These are phyloP conservation scores for Xyrichtys novacula DNA, from an alignment of 2,797 vertebrate genomes.

Conservation along the genomic window DNA sequence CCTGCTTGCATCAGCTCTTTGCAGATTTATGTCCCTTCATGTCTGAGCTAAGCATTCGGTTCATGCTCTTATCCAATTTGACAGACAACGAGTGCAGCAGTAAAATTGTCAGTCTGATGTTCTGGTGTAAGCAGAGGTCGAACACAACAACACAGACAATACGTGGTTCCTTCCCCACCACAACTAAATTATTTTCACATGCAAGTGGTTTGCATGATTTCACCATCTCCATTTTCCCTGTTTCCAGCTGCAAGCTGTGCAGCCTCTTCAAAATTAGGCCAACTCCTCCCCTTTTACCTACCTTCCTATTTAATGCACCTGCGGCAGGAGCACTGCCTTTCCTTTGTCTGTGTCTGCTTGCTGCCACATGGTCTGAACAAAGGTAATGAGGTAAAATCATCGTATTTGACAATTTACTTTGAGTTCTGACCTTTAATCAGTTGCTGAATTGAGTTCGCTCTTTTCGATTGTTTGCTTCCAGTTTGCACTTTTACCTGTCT, in stretches of 20 bases:
- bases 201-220: not conserved
- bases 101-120: not conserved
- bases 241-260: constrained; percentile 23
- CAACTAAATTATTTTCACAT: not conserved
- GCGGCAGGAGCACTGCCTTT: too few relatives aligned
- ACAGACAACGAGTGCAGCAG: constrained; percentile 29
- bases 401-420: too few relatives aligned
- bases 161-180: not conserved
- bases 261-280: too few relatives aligned
- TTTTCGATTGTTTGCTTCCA: too few relatives aligned
- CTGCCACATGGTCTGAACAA: too few relatives aligned
- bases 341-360: too few relatives aligned
- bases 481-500: too few relatives aligned
- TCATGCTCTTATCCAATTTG: constrained; percentile 24
- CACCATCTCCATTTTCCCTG: not conserved
- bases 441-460: too few relatives aligned
- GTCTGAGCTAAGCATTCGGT: constrained; percentile 23
- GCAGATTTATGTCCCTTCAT: constrained; percentile 27
- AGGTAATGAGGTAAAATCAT: too few relatives aligned
- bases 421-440: too few relatives aligned
- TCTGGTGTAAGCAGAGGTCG: not conserved
- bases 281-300: too few relatives aligned
- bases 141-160: not conserved
- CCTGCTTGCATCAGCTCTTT: constrained; percentile 50
- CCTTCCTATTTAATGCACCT: too few relatives aligned